Evolutionary conservation across 2,113 vertebrate species (phyloP).

Genomic region (Labrus mixtus): DNA sequence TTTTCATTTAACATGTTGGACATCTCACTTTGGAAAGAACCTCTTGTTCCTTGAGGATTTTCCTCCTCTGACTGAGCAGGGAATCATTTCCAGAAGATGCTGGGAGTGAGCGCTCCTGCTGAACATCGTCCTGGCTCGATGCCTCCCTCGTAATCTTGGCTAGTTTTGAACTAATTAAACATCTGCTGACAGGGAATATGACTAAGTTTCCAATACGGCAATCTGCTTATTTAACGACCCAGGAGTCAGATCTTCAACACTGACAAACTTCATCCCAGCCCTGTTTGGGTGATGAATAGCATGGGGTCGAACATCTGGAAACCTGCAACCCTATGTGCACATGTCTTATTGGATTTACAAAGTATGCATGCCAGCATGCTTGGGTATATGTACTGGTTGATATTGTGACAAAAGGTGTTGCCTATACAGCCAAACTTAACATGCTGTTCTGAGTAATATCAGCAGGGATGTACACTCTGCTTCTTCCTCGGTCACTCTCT

Average conservation of each 20-base stretch:
- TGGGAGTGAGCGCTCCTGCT: not conserved
- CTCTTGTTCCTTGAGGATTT: slow-evolving; percentile 19
- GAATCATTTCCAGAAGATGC: not conserved
- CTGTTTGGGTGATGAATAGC: not conserved
- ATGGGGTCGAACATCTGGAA: slow-evolving; percentile 6
- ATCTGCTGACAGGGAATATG: slow-evolving; percentile 50
- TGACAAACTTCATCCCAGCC: slow-evolving; percentile 28
- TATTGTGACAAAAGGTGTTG: too few species aligned
- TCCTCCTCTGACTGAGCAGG: not conserved
- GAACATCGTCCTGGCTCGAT: slow-evolving; percentile 41
- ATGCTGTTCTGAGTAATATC: too few species aligned
- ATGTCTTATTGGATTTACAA: not conserved
- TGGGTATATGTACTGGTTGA: not conserved
- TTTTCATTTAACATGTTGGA: not conserved
- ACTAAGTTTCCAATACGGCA: slow-evolving; percentile 33
- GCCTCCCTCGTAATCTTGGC: slow-evolving; percentile 34
- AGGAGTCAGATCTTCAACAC: slow-evolving; percentile 18
- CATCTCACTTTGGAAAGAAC: slow-evolving; percentile 8
- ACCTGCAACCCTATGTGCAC: not conserved
- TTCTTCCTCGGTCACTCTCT: too few species aligned
- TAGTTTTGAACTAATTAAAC: slow-evolving; percentile 33
- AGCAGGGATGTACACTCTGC: too few species aligned
- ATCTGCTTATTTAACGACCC: slow-evolving; percentile 45
- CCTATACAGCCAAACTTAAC: too few species aligned
- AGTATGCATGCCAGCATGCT: not conserved